Base-by-base conservation (phyloP, 2,797 vertebrate species). In the Acrossocheilus wenchowensis region DNA sequence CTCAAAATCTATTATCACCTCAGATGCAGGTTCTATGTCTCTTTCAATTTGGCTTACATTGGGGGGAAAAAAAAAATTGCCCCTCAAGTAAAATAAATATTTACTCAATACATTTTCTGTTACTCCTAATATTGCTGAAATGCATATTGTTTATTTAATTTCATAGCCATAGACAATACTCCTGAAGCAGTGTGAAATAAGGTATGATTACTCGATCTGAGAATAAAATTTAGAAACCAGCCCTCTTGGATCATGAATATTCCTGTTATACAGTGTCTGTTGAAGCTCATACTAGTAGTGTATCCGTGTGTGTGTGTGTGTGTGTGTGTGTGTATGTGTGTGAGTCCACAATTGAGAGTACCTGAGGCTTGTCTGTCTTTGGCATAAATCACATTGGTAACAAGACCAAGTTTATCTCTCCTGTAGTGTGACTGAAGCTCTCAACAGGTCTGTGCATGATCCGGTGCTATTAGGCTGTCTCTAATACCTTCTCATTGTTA, bases 401-500 rank as follows among this genome's bases (percentile, higher is more conserved):
- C 86, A 85, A 86, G 90, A 80, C 82, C 62, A 90, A 87, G 86
- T 91, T 90, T 89, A 87, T 89, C 84, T 87, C 78, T 77, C 81
- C 57, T 23, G 85, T 79, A 89, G 79, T 88, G 84, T 81, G 82
- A 77, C 75, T 72, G 82, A 86, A 86, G 80, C 84, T 86, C 84
- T 89, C 86, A 89, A 90, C 89, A 89, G 87, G 90, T 90, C 87
- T 87, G 87, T 81, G 77, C 81, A 88, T 90, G 85, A 89, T 90
- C 89, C 77, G 34, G 57, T 73, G 88, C 87, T 87, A 90, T 91
- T 90, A 89, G 87, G 77, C 87, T 60, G 79, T 83, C 85, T 83
- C 85, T 88, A 89, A 89, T 88, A 87, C 88, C 62, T 86, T 88
- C 90, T 88, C 88, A 90, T 91, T 92, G 89, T 89, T 91, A 92